Evolutionary conservation across 2,888 invertebrate species (phyloP).

Genomic region (Cephus nigrinus): DNA sequence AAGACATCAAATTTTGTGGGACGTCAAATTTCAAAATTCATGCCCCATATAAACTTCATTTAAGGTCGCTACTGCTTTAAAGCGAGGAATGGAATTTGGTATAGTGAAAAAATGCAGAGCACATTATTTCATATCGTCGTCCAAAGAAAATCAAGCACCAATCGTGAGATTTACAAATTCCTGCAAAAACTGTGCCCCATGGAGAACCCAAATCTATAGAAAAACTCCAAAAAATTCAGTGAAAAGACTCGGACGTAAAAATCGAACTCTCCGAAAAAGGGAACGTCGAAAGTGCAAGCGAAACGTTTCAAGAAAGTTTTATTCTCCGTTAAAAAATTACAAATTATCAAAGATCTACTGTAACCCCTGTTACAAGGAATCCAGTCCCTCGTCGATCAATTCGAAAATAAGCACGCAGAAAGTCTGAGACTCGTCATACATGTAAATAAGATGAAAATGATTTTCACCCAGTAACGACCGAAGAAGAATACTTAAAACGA

Average conservation of each 20-base stretch:
- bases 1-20: neutral
- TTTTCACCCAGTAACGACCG: neutral
- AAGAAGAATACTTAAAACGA: neutral
- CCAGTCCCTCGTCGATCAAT: constrained; percentile 15
- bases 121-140: constrained; percentile 20
- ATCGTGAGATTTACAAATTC: neutral
- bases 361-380: constrained; percentile 36
- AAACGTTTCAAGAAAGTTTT: constrained; percentile 11
- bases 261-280: neutral
- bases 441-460: neutral
- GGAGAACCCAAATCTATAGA: neutral
- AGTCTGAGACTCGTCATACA: neutral
- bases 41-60: neutral
- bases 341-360: constrained; percentile 35
- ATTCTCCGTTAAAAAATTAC: constrained; percentile 23
- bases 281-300: neutral
- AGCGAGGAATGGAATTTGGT: constrained; percentile 44
- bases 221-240: neutral
- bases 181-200: neutral
- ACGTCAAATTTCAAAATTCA: neutral
- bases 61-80: constrained; percentile 40
- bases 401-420: neutral
- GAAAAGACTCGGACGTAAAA: neutral
- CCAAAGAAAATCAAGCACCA: neutral
- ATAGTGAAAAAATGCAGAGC: constrained; percentile 39